A percentile compares a stretch with the other conserved stretches of the same genome.
These are phyloP conservation scores for Ptilorrhoa leucosticta DNA, from an alignment of 2,113 vertebrate genomes.

Conservation along the genomic window DNA sequence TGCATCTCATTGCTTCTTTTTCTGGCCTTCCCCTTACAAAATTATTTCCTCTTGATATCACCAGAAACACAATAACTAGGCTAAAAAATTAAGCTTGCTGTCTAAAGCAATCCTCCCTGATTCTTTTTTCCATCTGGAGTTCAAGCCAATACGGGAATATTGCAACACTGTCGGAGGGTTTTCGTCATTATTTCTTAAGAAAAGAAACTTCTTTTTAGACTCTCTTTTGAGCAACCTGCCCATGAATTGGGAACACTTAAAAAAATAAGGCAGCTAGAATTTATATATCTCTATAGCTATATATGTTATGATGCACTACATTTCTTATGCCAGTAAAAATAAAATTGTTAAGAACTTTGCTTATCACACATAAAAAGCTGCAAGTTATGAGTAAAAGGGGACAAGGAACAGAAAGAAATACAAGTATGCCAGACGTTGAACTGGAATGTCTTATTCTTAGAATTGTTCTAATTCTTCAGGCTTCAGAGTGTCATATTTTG, in stretches of 20 bases:
- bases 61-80: background rate
- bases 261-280: background rate
- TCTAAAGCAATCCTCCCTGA: background rate
- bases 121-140: background rate
- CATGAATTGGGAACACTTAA: background rate
- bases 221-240: background rate
- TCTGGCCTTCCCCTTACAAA: background rate
- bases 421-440: background rate
- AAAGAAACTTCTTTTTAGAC: background rate
- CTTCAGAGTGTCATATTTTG: background rate
- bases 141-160: background rate
- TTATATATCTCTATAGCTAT: background rate
- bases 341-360: background rate
- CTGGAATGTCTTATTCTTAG: background rate
- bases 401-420: background rate
- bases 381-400: background rate
- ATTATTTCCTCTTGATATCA: conserved; percentile 27
- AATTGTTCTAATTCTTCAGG: background rate
- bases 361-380: background rate
- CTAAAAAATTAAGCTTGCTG: background rate
- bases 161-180: background rate
- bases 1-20: background rate
- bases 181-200: background rate
- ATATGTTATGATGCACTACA: background rate
- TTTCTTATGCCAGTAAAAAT: background rate